A percentile compares a stretch with the other conserved stretches of the same genome.
Evolutionary conservation across 2,797 vertebrate genomes (phyloP).

Genomic region (Enteromius thamalakanensis): DNA sequence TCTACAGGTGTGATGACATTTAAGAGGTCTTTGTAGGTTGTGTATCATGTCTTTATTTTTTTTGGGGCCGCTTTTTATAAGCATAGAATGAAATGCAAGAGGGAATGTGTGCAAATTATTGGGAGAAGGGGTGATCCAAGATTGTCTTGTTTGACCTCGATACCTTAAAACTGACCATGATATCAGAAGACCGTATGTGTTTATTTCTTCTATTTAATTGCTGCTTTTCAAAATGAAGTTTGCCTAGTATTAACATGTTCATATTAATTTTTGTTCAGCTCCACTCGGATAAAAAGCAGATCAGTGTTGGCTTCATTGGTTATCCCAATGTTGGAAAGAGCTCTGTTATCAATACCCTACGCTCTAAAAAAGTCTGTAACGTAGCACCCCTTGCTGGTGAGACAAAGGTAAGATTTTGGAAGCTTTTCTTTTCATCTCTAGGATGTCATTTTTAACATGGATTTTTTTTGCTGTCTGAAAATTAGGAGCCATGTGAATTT

Average conservation of each 20-base stretch:
- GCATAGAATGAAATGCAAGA: background rate
- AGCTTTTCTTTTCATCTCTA: background rate
- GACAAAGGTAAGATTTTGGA: constrained; percentile 85
- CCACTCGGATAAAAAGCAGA: constrained; percentile 99
- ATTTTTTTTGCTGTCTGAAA: background rate
- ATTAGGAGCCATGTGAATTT: background rate
- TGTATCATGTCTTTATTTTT: constrained; percentile 36
- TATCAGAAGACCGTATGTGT: constrained; percentile 8
- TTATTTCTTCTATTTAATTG: constrained; percentile 16
- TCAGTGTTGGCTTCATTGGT: constrained; percentile 98
- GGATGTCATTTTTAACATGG: background rate
- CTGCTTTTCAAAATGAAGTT: background rate
- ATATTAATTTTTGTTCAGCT: constrained; percentile 77
- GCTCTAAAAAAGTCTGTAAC: constrained; percentile 97
- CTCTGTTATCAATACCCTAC: constrained; percentile 94
- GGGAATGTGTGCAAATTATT: constrained; percentile 1
- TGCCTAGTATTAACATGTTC: background rate
- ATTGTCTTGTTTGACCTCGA: background rate
- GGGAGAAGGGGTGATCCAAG: background rate
- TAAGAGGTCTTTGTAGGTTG: constrained; percentile 52
- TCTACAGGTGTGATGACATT: constrained; percentile 48
- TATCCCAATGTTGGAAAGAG: constrained; percentile 99
- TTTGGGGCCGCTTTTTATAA: background rate
- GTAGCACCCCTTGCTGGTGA: constrained; percentile 97
- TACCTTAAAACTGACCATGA: background rate